These are phyloP conservation scores for Plectropomus leopardus DNA, from an alignment of 2,113 vertebrate genomes.

Conservation along the genomic window DNA sequence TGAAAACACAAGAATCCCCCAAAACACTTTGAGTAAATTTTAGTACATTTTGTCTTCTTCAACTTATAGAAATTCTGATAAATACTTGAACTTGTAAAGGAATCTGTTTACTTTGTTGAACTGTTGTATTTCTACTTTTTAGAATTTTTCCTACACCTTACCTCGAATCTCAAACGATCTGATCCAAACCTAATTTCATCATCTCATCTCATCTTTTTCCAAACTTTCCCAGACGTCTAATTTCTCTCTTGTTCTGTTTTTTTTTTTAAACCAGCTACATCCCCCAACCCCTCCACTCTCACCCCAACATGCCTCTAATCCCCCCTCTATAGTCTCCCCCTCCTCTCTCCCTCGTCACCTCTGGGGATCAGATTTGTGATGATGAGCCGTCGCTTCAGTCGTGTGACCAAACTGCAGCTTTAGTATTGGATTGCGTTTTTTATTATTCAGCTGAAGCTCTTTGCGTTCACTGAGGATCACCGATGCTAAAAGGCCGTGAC, in stretches of 20 bases:
- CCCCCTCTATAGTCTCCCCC: conserved; percentile 17
- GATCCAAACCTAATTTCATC: not conserved
- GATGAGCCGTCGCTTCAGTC: conserved; percentile 23
- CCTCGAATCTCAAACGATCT: not conserved
- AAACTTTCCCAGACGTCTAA: conserved; percentile 38
- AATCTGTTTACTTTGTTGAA: not conserved
- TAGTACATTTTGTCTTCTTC: not conserved
- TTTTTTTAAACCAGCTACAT: not conserved
- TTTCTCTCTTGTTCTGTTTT: conserved; percentile 23
- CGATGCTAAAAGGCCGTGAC: not conserved
- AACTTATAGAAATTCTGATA: too few species aligned
- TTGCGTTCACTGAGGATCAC: not conserved
- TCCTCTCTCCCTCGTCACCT: conserved; percentile 23
- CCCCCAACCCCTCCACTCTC: not conserved
- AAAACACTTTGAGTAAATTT: not conserved
- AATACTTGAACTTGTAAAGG: not conserved
- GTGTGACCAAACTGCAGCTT: conserved; percentile 67
- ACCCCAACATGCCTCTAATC: conserved; percentile 41
- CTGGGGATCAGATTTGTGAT: conserved; percentile 43
- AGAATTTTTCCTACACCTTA: too few species aligned
- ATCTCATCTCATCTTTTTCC: not conserved
- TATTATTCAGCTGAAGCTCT: not conserved
- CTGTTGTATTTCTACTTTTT: not conserved
- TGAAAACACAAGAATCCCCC: conserved; percentile 4
- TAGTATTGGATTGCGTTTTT: conserved; percentile 12